Evolutionary conservation across 2,113 vertebrate genomes (phyloP).

Genomic region (Baryphthengus martii): DNA sequence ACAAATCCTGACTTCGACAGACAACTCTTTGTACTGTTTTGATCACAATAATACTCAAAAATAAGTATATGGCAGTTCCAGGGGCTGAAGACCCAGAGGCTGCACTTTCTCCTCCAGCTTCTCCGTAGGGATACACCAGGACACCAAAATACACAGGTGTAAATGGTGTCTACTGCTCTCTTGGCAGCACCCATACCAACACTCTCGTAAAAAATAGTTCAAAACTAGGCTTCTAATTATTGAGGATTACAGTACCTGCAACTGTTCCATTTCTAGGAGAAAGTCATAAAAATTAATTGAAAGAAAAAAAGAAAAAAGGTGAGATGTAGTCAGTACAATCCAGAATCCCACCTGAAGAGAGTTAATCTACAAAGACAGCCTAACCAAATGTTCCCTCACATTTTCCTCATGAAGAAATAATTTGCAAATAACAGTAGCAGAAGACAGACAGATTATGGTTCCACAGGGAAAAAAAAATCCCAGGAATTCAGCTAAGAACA

Average conservation of each 20-base stretch:
- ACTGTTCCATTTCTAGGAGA: not conserved
- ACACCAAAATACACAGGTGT: not conserved
- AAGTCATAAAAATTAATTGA: not conserved
- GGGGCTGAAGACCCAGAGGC: not conserved
- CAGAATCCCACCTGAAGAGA: not conserved
- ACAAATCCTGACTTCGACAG: not conserved
- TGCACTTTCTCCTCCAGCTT: not conserved
- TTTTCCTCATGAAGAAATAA: not conserved
- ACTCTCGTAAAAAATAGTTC: accelerated
- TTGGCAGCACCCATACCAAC: not conserved
- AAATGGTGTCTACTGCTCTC: not conserved
- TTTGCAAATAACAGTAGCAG: not conserved
- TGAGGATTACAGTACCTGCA: not conserved
- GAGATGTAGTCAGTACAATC: not conserved
- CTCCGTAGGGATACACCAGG: not conserved
- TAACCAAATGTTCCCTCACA: not conserved
- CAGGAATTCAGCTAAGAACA: not conserved
- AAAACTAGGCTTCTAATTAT: not conserved
- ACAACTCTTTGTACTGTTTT: not conserved
- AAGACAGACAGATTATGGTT: not conserved
- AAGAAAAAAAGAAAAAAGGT: not conserved
- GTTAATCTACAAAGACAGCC: not conserved
- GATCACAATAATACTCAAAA: not conserved
- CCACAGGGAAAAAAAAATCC: not conserved
- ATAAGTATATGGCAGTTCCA: not conserved